Conservation (phyloP, 2,888 invertebrate species). For the Heliconius erato region DNA sequence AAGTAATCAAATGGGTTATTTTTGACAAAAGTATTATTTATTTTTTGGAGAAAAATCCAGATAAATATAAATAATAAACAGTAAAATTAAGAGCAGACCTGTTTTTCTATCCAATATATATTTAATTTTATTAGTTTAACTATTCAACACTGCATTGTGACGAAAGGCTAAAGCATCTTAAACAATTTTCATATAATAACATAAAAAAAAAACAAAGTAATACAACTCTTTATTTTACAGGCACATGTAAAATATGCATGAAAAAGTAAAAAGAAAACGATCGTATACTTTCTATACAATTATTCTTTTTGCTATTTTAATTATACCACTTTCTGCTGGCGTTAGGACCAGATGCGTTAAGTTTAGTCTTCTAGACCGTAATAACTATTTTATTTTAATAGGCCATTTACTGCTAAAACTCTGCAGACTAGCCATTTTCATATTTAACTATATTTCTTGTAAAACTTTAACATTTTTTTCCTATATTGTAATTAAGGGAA, state of each 20-base stretch:
- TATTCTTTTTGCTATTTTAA: slow-evolving; percentile 1
- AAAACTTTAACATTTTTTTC: neutral
- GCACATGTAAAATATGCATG: neutral
- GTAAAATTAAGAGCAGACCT: too few relatives aligned
- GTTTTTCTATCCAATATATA: too few relatives aligned
- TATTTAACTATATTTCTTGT: slow-evolving; percentile 5
- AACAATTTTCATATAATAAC: too few relatives aligned
- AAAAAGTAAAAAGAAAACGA: neutral
- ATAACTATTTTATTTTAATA: slow-evolving; percentile 20
- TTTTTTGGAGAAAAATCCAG: too few relatives aligned
- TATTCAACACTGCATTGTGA: too few relatives aligned
- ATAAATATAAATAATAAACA: too few relatives aligned
- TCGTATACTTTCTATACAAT: neutral
- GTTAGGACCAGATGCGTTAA: slow-evolving; percentile 7
- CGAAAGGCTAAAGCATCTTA: too few relatives aligned
- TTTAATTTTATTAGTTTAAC: too few relatives aligned
- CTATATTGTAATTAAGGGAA: neutral
- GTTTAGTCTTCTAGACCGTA: slow-evolving; percentile 23
- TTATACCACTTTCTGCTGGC: neutral
- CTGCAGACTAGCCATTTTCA: slow-evolving; percentile 16
- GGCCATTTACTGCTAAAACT: slow-evolving; percentile 1
- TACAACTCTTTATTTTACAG: too few relatives aligned
- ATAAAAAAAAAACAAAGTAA: too few relatives aligned
- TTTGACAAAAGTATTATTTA: too few relatives aligned
- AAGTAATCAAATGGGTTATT: too few relatives aligned